phyloP scores from a whole-genome alignment of 1,140 invertebrate species.

The Drosophila miranda region DNA sequence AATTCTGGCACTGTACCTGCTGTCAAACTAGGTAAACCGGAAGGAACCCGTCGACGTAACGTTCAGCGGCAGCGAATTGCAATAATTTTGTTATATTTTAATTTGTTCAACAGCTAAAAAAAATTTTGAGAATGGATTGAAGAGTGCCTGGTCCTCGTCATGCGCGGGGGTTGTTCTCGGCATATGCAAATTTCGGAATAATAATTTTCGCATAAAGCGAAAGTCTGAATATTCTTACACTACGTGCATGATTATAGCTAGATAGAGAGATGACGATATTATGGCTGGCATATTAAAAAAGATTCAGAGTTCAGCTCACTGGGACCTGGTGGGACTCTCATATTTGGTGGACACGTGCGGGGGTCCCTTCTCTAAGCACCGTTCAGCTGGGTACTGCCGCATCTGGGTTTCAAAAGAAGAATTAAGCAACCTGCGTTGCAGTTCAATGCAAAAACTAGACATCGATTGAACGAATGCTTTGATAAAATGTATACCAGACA shows the following conservation, averaged over 20 bases:
- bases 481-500: no score
- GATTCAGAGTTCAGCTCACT: neutral
- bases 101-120: constrained; percentile 70
- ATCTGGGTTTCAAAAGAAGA: no score
- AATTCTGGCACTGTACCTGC: no score
- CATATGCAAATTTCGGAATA: constrained; percentile 61
- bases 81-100: constrained; percentile 26
- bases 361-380: constrained; percentile 5
- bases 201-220: constrained; percentile 60
- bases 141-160: no score
- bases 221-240: constrained; percentile 59
- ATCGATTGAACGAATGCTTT: no score
- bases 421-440: constrained; percentile 1
- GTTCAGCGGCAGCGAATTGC: constrained; percentile 17
- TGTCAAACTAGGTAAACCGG: constrained; percentile 52
- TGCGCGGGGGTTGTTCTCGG: constrained; percentile 15
- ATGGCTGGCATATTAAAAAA: constrained; percentile 32
- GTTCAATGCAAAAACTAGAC: neutral
- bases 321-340: constrained; percentile 18
- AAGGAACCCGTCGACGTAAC: constrained; percentile 34
- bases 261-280: constrained; percentile 39
- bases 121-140: constrained; percentile 24
- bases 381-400: constrained; percentile 5
- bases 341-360: constrained; percentile 35
- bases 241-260: constrained; percentile 65